These are phyloP conservation scores for Ranitomeya imitator DNA, from an alignment of 2,113 vertebrate genomes.

Conservation along the genomic window DNA sequence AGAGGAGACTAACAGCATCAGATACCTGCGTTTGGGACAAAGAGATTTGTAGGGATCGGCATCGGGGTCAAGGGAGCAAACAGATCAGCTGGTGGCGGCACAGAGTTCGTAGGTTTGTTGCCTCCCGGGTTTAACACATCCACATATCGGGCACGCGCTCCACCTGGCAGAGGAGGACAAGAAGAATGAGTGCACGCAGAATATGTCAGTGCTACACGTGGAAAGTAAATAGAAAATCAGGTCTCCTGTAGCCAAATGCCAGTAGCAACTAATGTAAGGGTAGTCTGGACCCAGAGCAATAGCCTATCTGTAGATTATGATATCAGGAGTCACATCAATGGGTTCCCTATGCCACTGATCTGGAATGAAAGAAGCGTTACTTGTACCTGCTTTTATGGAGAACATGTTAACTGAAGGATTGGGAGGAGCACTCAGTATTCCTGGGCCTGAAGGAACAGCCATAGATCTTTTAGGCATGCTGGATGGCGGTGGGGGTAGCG, in stretches of 20 bases:
- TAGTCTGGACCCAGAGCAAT: no score
- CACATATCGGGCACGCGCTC: slow-evolving; percentile 86
- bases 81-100: slow-evolving; percentile 83
- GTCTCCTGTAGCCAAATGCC: no score
- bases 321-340: no score
- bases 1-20: background rate
- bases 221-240: no score
- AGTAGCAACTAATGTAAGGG: no score
- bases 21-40: slow-evolving; percentile 86
- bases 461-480: slow-evolving; percentile 78
- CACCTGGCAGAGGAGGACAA: slow-evolving; percentile 60
- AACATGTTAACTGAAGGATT: slow-evolving; percentile 84
- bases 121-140: slow-evolving; percentile 88
- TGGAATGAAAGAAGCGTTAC: background rate
- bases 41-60: slow-evolving; percentile 84
- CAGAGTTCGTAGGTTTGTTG: slow-evolving; percentile 67
- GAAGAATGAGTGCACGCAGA: background rate
- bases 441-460: slow-evolving; percentile 66
- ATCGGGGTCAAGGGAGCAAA: slow-evolving; percentile 94
- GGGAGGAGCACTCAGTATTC: slow-evolving; percentile 63
- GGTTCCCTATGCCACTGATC: no score
- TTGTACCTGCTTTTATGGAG: slow-evolving; percentile 91
- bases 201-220: background rate
- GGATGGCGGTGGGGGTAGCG: slow-evolving; percentile 85
- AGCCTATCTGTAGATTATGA: no score